Conservation (phyloP, 1,140 invertebrate genomes). For the Mesaphorura yosii region DNA sequence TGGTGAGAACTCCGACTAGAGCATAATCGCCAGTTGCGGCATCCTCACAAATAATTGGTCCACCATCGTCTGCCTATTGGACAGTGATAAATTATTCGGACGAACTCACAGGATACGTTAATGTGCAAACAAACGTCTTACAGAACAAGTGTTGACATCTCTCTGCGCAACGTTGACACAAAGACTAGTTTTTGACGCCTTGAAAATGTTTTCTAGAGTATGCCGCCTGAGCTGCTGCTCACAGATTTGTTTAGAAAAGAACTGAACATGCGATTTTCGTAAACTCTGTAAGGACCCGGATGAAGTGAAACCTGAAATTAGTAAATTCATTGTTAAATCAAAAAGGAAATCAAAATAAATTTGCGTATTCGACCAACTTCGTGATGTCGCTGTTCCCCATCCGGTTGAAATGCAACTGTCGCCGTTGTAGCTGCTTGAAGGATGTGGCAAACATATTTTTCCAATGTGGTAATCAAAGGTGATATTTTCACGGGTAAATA, state of each 20-base stretch:
- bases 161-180: not conserved
- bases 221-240: not conserved
- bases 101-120: not conserved
- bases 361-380: not conserved
- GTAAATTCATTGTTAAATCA: not conserved
- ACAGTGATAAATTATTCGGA: not conserved
- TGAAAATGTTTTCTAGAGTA: not conserved
- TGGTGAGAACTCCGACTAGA: conserved; percentile 13
- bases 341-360: not conserved
- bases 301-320: not conserved
- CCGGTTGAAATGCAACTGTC: conserved; percentile 18
- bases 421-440: conserved; percentile 11
- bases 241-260: not conserved
- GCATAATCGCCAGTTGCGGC: conserved; percentile 7
- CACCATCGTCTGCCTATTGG: conserved; percentile 10
- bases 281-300: not conserved
- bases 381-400: conserved; percentile 6
- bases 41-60: conserved; percentile 9
- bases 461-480: conserved; percentile 20
- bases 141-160: not conserved
- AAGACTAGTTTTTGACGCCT: not conserved
- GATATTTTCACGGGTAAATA: conserved; percentile 38
- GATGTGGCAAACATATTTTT: conserved; percentile 18
- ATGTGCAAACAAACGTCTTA: not conserved
- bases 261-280: not conserved